phyloP scores from a whole-genome alignment of 2,888 invertebrate species.

The Coenonympha glycerion region DNA sequence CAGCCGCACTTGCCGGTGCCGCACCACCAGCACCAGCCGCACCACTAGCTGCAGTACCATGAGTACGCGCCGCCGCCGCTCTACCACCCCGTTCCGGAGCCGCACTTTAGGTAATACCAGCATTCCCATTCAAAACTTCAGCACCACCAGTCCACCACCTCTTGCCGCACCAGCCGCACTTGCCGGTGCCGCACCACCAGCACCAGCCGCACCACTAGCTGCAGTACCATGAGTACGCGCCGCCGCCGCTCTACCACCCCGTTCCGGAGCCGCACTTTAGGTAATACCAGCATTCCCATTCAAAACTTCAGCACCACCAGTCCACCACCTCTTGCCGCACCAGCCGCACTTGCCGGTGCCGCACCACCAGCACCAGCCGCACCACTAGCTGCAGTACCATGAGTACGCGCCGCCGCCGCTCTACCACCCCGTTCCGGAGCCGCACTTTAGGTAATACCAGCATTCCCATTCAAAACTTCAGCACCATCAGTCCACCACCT shows the following conservation, averaged over 20 bases:
- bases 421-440: slow-evolving; percentile 64
- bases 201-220: slow-evolving; percentile 46
- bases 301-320: slow-evolving; percentile 63
- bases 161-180: slow-evolving; percentile 72
- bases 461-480: background rate
- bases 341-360: no score
- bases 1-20: no score
- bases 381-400: slow-evolving; percentile 59
- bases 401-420: slow-evolving; percentile 77
- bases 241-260: slow-evolving; percentile 71
- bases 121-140: slow-evolving; percentile 28
- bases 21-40: slow-evolving; percentile 47
- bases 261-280: slow-evolving; percentile 67
- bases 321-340: slow-evolving; percentile 69
- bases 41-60: slow-evolving; percentile 59
- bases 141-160: slow-evolving; percentile 70
- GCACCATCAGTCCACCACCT: slow-evolving; percentile 52
- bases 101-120: slow-evolving; percentile 60
- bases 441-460: slow-evolving; percentile 60
- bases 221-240: slow-evolving; percentile 76
- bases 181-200: no score
- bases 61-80: slow-evolving; percentile 77
- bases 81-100: slow-evolving; percentile 64
- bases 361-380: slow-evolving; percentile 47
- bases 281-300: slow-evolving; percentile 37